These are phyloP conservation scores for Astur gentilis DNA, from an alignment of 2,113 vertebrate species.

Conservation along the genomic window DNA sequence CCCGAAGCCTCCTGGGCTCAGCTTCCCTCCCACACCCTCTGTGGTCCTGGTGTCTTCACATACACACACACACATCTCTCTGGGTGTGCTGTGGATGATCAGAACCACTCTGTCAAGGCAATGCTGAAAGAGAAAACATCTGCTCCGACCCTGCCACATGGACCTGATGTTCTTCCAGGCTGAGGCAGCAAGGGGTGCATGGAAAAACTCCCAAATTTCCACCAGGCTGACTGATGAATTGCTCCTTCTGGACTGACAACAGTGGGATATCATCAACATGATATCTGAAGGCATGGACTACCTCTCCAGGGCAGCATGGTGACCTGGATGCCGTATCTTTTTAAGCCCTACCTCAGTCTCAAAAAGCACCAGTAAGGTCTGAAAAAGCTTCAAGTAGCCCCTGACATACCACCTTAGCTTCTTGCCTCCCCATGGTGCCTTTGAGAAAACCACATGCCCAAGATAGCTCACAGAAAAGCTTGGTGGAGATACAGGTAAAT, in stretches of 20 bases:
- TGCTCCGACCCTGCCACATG: background rate
- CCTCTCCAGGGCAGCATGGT: background rate
- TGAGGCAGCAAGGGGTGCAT: background rate
- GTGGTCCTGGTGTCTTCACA: background rate
- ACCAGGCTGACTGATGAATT: background rate
- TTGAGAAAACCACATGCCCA: background rate
- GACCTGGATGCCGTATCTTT: background rate
- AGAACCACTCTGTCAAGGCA: background rate
- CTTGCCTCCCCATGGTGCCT: background rate
- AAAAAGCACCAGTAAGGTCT: background rate
- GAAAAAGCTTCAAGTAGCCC: background rate
- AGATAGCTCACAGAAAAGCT: background rate
- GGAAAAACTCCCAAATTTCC: background rate
- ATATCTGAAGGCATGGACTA: background rate
- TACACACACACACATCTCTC: background rate
- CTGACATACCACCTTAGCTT: background rate
- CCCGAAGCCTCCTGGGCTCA: accelerated
- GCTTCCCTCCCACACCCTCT: background rate
- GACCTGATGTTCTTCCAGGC: background rate
- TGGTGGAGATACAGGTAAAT: background rate
- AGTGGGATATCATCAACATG: background rate
- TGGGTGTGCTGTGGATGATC: accelerated
- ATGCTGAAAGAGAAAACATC: background rate
- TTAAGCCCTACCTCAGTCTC: background rate
- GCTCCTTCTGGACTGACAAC: background rate